These are phyloP conservation scores for Euglossa dilemma DNA, from an alignment of 1,140 invertebrate species.

Conservation along the genomic window DNA sequence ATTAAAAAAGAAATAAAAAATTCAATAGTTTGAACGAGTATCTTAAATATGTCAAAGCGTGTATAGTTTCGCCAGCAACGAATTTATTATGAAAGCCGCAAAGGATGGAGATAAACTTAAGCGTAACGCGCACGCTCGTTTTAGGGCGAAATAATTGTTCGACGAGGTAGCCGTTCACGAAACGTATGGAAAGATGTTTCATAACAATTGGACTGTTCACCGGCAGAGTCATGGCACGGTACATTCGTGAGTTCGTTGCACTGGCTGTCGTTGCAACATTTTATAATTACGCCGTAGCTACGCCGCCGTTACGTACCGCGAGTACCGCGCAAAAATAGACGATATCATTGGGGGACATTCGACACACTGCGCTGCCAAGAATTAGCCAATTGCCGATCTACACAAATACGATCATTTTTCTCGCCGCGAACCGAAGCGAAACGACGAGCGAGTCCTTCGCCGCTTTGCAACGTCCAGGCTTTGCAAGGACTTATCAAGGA, in stretches of 20 bases:
- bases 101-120: not conserved
- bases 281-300: constrained; percentile 69
- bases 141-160: not conserved
- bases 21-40: not conserved
- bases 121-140: not conserved
- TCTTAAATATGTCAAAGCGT: not conserved
- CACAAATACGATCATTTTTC: constrained; percentile 23
- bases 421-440: constrained; percentile 25
- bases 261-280: constrained; percentile 72
- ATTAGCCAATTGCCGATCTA: constrained; percentile 44
- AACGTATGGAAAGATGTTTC: constrained; percentile 49
- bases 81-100: not conserved
- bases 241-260: constrained; percentile 71
- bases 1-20: no score
- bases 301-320: constrained; percentile 68
- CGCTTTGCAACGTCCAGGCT: not conserved
- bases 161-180: constrained; percentile 14
- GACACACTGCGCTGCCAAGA: constrained; percentile 65
- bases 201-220: constrained; percentile 61
- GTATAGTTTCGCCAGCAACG: not conserved
- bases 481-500: constrained; percentile 49
- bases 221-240: constrained; percentile 44
- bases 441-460: constrained; percentile 33
- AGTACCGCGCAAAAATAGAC: constrained; percentile 72
- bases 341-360: constrained; percentile 73